Evolutionary conservation across 1,140 invertebrate species (phyloP), one percentile per base, ranked within the genome.

Genomic region (Cepaea nemoralis): DNA sequence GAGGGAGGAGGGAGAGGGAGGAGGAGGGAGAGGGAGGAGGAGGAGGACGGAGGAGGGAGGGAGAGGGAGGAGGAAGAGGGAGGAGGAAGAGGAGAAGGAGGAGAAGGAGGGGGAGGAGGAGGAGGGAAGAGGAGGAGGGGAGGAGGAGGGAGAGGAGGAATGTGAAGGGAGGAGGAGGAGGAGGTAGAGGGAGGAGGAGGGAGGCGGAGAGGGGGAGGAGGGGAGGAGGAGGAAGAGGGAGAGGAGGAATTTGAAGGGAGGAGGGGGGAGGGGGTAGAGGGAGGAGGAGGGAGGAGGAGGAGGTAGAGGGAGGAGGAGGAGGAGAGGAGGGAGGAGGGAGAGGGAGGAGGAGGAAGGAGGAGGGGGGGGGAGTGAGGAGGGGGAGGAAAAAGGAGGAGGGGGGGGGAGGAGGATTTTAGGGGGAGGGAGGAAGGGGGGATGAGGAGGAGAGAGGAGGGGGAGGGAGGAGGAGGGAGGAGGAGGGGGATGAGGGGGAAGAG

Each of bases 91-190:
- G 24, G 59, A 69, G 6, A 67, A 16, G 42, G 19, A 45, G 19
- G 42, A 45, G 42, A 48, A 24, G 22, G 45, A 8, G 48, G 35
- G 48, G 5, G 71, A 8, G 77, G 24, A 39, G 24, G 59, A 69
- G 6, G 42, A 16, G 14, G 63, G 35, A n/a, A 67, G 75, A 0
- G 66, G 37, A 39, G 24, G 77, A 42, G 55, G 66, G 40, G 63
- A 63, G 63, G 39, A 45, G 77, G 40, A 35, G 24, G 77, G 33
- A 31, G 50, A 31, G 24, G 79, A 50, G 40, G 31, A 70, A 79
- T 27, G n/a, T 5, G 19, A 19, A 10, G 42, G 42, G 42, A 45
- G 63, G 24, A 24, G 24, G 63, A 10, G 63, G 35, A 12, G 27
- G 63, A 39, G 14, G 8, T 8, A 14, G 77, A 19, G n/a, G 42